These are phyloP conservation scores for Phyto melanocephala DNA, from an alignment of 2,888 invertebrate genomes.

Conservation along the genomic window DNA sequence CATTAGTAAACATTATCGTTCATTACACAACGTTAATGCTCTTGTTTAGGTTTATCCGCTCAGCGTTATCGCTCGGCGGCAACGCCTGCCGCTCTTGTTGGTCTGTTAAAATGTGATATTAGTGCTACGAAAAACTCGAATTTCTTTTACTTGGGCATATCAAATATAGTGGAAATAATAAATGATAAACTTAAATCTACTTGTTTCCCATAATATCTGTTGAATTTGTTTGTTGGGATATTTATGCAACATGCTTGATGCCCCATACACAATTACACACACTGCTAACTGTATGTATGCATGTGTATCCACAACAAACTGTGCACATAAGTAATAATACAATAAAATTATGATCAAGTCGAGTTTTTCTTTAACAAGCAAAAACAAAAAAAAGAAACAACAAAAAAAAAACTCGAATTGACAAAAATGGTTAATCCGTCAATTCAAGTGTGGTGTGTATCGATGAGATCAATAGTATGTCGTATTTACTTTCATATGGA, in stretches of 20 bases:
- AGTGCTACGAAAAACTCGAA: too few relatives aligned
- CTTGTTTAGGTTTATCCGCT: too few relatives aligned
- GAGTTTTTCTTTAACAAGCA: slow-evolving; percentile 46
- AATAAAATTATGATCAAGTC: slow-evolving; percentile 42
- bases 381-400: not conserved
- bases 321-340: not conserved
- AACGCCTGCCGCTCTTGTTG: too few relatives aligned
- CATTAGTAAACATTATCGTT: too few relatives aligned
- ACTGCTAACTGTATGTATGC: not conserved
- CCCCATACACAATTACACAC: not conserved
- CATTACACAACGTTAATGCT: too few relatives aligned
- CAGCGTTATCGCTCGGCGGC: too few relatives aligned
- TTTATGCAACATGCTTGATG: not conserved
- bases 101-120: too few relatives aligned
- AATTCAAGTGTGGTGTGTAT: slow-evolving; percentile 44
- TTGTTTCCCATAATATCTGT: too few relatives aligned
- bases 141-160: too few relatives aligned
- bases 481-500: not conserved
- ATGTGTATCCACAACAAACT: not conserved
- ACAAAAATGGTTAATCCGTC: slow-evolving; percentile 62
- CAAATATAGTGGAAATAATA: too few relatives aligned
- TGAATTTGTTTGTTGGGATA: not conserved
- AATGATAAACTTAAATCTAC: too few relatives aligned
- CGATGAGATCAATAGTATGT: slow-evolving; percentile 2
- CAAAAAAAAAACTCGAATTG: slow-evolving; percentile 13